Base-by-base conservation (phyloP, 2,113 vertebrate species). In the Vanacampus margaritifer region DNA sequence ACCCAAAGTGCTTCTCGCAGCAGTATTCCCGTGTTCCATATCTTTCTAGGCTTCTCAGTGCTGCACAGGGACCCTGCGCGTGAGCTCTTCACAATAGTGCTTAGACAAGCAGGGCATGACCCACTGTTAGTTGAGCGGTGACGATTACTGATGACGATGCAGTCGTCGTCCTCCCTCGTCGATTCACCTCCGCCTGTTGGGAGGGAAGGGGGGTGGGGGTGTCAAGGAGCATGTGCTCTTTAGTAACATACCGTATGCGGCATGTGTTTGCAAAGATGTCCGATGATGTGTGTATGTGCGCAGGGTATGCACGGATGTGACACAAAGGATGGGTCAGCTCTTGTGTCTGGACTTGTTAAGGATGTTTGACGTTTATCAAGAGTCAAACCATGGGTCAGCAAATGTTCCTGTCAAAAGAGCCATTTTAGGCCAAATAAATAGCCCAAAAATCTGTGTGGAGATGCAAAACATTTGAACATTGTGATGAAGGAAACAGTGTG, bases 81-180 rank as follows among this genome's bases (percentile, higher is more conserved):
- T 71, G 65, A 68, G 64, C 67, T 76, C 74, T 67, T 43, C 68
- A 74, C 81, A 83, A 72, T 85, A 87, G 67, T 78, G 83, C 87
- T 87, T 83, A 85, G 79, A 74, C 79, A 85, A 51, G 80, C 85
- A 82, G 77, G 69, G 77, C 84, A 86, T 84, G 86, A 88, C 87
- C 88, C 76, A 41, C 68, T 23, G 73, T 79, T 85, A 83, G 84
- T 87, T 86, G 80, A 81, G 80, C 69, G 68, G 65, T 80, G 79
- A 84, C 83, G 78, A 82, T 86, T 85, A 85, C 75, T 87, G 85
- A 87, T 89, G 87, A 87, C 89, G 75, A 72, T 76, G 89, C 86
- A 87, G 43, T 81, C 82, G 63, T 53, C 37, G 48, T 76, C 63
- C 23, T 65, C 51, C 69, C 72, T 72, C 23, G 64, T 51, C 73